These are phyloP conservation scores for Australoheros facetus DNA, from an alignment of 2,797 vertebrate genomes.

Conservation along the genomic window DNA sequence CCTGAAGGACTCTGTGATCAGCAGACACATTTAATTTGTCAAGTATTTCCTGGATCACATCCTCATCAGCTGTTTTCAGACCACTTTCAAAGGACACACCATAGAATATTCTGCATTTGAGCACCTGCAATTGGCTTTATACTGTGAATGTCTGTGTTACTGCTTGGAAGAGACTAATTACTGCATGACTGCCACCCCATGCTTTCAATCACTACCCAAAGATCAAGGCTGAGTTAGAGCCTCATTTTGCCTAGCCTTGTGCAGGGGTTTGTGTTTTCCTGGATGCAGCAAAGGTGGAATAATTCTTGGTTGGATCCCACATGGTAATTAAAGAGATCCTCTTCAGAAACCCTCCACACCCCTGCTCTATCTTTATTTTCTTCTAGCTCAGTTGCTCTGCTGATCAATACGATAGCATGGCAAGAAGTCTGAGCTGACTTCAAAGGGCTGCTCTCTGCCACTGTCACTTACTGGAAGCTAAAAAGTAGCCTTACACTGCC, in stretches of 20 bases:
- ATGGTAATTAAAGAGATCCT: slow-evolving; percentile 41
- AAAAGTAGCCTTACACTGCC: slow-evolving; percentile 43
- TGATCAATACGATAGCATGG: slow-evolving; percentile 64
- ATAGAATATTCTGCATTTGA: not conserved
- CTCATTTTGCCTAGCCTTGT: slow-evolving; percentile 9
- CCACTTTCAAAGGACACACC: slow-evolving; percentile 2
- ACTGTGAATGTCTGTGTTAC: not conserved
- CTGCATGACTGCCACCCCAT: not conserved
- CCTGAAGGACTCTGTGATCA: slow-evolving; percentile 9
- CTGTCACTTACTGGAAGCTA: slow-evolving; percentile 56
- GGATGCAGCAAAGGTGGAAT: slow-evolving; percentile 12
- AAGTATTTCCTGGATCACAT: not conserved
- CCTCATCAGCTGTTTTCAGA: slow-evolving; percentile 12
- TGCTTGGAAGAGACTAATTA: not conserved
- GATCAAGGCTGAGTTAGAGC: slow-evolving; percentile 1
- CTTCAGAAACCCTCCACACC: slow-evolving; percentile 13
- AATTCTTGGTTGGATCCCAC: slow-evolving; percentile 18
- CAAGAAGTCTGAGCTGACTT: slow-evolving; percentile 65
- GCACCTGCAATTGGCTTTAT: not conserved
- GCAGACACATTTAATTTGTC: slow-evolving; percentile 18
- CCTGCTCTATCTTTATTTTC: slow-evolving; percentile 23
- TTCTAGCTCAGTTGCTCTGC: slow-evolving; percentile 34
- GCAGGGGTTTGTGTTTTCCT: slow-evolving; percentile 17
- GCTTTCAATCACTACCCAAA: slow-evolving; percentile 2
- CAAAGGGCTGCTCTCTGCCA: slow-evolving; percentile 58